Conservation (phyloP, 2,888 invertebrate species). For the Aleiodes leptofemur region DNA sequence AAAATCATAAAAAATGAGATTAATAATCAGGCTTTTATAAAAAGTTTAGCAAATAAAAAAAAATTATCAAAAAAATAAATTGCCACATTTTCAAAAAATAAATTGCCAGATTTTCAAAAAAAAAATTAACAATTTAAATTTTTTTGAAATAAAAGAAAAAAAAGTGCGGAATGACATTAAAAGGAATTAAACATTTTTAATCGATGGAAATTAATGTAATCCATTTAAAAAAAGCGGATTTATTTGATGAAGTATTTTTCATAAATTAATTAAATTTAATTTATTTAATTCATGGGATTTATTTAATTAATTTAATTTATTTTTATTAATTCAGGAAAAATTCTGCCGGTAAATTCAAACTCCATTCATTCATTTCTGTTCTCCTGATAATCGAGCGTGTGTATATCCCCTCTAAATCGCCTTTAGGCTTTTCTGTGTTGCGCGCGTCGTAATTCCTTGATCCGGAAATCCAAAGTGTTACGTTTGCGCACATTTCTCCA, state of each 20-base stretch:
- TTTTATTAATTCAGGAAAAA: neutral
- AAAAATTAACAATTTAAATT: neutral
- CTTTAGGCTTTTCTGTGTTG: conserved; percentile 50
- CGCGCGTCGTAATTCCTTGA: conserved; percentile 54
- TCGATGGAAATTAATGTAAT: neutral
- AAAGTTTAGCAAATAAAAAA: too few species aligned
- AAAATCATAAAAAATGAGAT: neutral
- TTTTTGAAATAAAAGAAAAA: neutral
- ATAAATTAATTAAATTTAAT: neutral
- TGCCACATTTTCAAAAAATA: neutral
- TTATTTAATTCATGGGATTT: too few species aligned
- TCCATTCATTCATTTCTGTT: neutral
- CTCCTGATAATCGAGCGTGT: conserved; percentile 66
- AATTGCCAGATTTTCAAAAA: too few species aligned
- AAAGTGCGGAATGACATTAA: neutral
- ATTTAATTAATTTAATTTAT: neutral
- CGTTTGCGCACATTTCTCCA: conserved; percentile 32
- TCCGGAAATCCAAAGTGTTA: conserved; percentile 54
- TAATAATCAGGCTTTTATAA: too few species aligned
- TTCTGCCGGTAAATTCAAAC: neutral
- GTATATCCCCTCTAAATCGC: conserved; percentile 73
- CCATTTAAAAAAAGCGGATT: neutral
- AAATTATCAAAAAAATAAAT: neutral
- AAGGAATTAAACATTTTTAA: neutral
- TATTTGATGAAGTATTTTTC: neutral